phyloP scores from a whole-genome alignment of 2,888 invertebrate species.

The Apomyelois bistriatella region DNA sequence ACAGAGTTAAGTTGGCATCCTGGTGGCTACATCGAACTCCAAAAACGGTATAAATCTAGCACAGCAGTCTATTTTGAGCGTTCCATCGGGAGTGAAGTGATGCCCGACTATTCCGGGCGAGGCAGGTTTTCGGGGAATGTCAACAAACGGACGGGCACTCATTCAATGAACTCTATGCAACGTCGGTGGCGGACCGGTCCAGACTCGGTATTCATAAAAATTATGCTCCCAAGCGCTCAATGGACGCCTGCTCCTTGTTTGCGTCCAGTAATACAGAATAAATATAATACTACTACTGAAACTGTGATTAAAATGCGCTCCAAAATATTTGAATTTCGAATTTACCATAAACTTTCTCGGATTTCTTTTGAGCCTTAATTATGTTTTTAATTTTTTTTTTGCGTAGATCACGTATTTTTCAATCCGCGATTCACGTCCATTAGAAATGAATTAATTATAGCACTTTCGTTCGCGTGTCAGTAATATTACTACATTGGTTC shows the following conservation, averaged over 20 bases:
- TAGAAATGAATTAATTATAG: constrained; percentile 24
- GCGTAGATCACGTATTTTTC: constrained; percentile 26
- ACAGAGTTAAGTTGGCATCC: constrained; percentile 23
- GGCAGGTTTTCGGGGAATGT: constrained; percentile 80
- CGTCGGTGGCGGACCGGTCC: constrained; percentile 71
- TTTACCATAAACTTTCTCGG: constrained; percentile 20
- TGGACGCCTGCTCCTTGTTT: constrained; percentile 42
- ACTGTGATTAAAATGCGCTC: not conserved
- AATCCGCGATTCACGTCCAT: constrained; percentile 9
- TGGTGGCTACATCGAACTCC: constrained; percentile 48
- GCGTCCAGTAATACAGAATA: no score
- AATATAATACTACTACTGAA: constrained; percentile 26
- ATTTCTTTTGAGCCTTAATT: not conserved
- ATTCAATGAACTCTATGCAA: constrained; percentile 74
- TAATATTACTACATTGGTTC: constrained; percentile 36
- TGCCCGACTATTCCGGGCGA: constrained; percentile 69
- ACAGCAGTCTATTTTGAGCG: constrained; percentile 69
- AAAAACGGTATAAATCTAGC: constrained; percentile 64
- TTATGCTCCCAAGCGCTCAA: constrained; percentile 68
- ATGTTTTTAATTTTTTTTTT: constrained; percentile 33
- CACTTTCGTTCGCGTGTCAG: constrained; percentile 46
- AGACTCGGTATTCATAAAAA: constrained; percentile 71
- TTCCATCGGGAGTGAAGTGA: constrained; percentile 56
- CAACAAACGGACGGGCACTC: constrained; percentile 74
- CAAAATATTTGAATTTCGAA: constrained; percentile 2